Conservation (phyloP, 1,140 invertebrate genomes). For the Drosophila parabipectinata region DNA sequence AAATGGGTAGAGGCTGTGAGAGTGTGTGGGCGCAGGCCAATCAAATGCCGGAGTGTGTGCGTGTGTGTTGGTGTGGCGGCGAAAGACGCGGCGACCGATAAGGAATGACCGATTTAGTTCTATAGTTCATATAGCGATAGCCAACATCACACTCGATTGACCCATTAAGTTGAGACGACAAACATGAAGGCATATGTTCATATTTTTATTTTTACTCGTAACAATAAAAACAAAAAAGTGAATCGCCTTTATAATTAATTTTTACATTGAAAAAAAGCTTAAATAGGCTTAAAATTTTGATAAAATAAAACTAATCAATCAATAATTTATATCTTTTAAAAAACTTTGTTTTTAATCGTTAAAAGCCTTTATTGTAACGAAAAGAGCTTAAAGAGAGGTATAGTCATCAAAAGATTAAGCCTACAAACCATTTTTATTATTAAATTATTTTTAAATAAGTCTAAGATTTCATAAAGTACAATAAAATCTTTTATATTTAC, state of each 20-base stretch:
- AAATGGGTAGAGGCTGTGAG: constrained; percentile 22
- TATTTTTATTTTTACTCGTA: constrained; percentile 2
- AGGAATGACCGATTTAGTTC: constrained; percentile 74
- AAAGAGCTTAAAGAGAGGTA: too few species aligned
- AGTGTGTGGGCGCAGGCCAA: constrained; percentile 3
- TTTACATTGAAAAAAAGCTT: background rate
- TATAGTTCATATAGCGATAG: constrained; percentile 56
- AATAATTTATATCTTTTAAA: background rate
- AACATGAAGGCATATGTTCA: constrained; percentile 29
- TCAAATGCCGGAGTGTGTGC: background rate
- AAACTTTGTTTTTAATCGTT: background rate
- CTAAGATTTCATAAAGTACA: background rate
- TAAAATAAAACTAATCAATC: background rate
- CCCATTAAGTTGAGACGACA: constrained; percentile 47
- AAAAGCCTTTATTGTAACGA: background rate
- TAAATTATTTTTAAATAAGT: too few species aligned
- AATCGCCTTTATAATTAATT: background rate
- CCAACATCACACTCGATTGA: constrained; percentile 54
- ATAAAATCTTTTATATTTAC: background rate
- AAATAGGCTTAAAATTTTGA: background rate
- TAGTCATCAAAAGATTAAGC: too few species aligned
- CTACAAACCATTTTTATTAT: too few species aligned
- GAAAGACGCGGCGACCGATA: constrained; percentile 44
- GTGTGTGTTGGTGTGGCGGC: background rate
- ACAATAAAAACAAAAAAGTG: background rate